These are phyloP conservation scores for Rhamnusium bicolor DNA, from an alignment of 2,888 invertebrate genomes.

Conservation along the genomic window DNA sequence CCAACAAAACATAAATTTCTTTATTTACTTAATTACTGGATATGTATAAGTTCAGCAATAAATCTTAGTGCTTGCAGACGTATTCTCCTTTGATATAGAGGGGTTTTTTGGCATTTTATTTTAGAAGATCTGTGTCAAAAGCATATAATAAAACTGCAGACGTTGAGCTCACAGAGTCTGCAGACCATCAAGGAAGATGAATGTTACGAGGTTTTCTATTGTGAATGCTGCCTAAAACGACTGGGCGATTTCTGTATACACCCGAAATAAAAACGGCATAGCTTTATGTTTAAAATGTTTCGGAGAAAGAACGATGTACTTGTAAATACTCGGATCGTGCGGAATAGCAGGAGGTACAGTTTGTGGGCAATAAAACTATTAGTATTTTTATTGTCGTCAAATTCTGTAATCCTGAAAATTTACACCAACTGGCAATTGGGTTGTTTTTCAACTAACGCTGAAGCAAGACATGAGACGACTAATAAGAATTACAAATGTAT, in stretches of 20 bases:
- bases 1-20: background rate
- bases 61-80: constrained; percentile 35
- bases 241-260: constrained; percentile 46
- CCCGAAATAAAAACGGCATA: constrained; percentile 29
- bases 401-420: background rate
- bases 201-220: constrained; percentile 55
- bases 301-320: constrained; percentile 26
- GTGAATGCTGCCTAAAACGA: constrained; percentile 50
- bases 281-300: constrained; percentile 32
- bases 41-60: constrained; percentile 37
- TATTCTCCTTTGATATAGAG: constrained; percentile 41
- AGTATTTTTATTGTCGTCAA: background rate
- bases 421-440: too few relatives aligned
- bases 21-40: constrained; percentile 21
- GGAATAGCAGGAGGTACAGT: background rate
- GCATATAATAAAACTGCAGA: constrained; percentile 57
- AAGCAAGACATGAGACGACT: too few relatives aligned
- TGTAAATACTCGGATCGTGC: constrained; percentile 29
- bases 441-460: too few relatives aligned
- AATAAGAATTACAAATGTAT: too few relatives aligned
- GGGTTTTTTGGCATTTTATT: constrained; percentile 50
- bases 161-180: constrained; percentile 46
- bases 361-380: background rate
- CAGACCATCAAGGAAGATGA: constrained; percentile 56
- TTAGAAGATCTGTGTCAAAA: constrained; percentile 53